Evolutionary conservation across 2,113 vertebrate species (phyloP).

Genomic region (Mustela nigripes): DNA sequence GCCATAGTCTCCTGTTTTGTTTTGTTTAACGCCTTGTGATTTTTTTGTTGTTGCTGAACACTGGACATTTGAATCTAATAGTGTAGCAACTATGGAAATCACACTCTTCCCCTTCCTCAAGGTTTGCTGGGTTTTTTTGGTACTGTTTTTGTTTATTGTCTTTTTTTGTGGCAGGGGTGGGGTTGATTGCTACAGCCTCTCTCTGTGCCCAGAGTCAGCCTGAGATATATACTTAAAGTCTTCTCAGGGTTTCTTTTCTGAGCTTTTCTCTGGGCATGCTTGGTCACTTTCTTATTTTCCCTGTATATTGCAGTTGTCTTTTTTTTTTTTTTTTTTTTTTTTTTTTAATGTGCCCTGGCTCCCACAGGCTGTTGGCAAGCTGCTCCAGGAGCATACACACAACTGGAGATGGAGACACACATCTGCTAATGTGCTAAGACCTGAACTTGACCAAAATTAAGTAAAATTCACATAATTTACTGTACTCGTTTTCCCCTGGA

Average conservation of each 20-base stretch:
- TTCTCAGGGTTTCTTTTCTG: background rate
- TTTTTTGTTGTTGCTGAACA: background rate
- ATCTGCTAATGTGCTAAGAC: background rate
- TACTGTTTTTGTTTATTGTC: background rate
- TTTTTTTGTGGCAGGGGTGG: background rate
- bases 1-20: background rate
- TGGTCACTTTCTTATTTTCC: background rate
- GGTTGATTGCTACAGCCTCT: background rate
- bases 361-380: background rate
- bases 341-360: background rate
- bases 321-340: too few relatives aligned
- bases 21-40: background rate
- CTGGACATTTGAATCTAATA: constrained; percentile 11
- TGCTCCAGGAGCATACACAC: background rate
- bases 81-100: background rate
- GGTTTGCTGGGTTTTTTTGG: background rate
- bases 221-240: background rate
- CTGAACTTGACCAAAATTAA: background rate
- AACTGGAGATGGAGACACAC: background rate
- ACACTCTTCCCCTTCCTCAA: background rate
- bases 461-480: background rate
- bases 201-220: background rate
- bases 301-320: background rate
- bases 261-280: background rate
- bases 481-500: background rate